phyloP scores from a whole-genome alignment of 2,797 vertebrate genomes.

The Notolepis coatsorum region DNA sequence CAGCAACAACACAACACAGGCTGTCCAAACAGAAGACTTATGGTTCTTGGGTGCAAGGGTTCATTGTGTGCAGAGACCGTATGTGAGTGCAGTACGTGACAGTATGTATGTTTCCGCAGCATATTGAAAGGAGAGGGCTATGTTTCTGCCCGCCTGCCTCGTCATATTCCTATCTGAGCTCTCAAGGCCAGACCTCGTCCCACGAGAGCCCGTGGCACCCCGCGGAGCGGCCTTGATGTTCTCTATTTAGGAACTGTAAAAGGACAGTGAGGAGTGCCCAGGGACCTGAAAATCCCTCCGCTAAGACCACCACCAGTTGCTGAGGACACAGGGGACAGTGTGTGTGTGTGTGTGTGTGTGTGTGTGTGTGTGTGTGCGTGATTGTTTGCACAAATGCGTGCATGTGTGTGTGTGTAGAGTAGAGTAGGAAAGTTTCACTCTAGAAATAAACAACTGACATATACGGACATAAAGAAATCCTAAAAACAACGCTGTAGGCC shows the following conservation, averaged over 20 bases:
- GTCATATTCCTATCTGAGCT: constrained; percentile 53
- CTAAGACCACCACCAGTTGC: constrained; percentile 70
- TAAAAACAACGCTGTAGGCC: no score
- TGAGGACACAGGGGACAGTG: constrained; percentile 58
- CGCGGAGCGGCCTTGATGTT: constrained; percentile 22
- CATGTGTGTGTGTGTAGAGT: no score
- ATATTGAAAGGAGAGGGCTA: constrained; percentile 33
- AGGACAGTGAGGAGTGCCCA: constrained; percentile 29
- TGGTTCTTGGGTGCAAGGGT: no score
- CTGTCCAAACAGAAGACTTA: no score
- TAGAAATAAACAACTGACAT: no score
- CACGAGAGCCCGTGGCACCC: constrained; percentile 8
- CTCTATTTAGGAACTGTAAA: constrained; percentile 56
- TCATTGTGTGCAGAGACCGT: no score
- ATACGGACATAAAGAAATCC: no score
- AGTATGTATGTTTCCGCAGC: not conserved
- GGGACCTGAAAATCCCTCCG: constrained; percentile 60
- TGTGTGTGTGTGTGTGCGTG: constrained; percentile 4
- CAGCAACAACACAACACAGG: no score
- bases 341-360: not conserved
- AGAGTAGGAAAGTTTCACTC: no score
- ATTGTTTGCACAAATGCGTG: no score
- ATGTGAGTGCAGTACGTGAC: not conserved
- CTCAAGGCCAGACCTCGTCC: constrained; percentile 46
- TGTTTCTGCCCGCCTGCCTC: constrained; percentile 43